Base-by-base conservation (phyloP, 1,140 invertebrate species). In the Bactericera cockerelli region DNA sequence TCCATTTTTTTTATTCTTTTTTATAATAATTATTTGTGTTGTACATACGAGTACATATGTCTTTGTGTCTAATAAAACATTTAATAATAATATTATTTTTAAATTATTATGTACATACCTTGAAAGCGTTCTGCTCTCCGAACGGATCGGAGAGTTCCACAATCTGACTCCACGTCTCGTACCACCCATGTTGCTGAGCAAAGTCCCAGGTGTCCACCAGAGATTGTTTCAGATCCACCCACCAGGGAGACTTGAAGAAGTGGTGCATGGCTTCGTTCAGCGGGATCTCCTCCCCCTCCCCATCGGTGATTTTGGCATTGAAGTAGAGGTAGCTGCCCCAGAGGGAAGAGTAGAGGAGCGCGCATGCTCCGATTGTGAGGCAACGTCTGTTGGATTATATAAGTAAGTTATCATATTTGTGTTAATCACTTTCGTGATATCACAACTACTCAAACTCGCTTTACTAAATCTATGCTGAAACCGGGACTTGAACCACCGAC, bases 111-210 rank as follows among this genome's bases (percentile, higher is more conserved):
- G 28, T 36, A 59, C 64, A 63, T 66, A 91, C 87, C 75, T 84
- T 89, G 63, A 87, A 88, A 8, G 93, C 89, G 72, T 94, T 91
- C 57, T 83, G 79, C 72, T 94, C 91, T 1, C 91, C 92, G 66
- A 85, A 79, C 3, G 89, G 87, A 76, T 97, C 93, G 10, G 83
- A 81, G 21, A 89, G 76, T 61, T 90, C 83, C 11, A 93, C 79
- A 10, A 96, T 78, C 69, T 93, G 84, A 64, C 83, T 81, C 86
- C 87, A 95, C 1, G 89, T 81, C 63, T 76, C 77, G 62, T 70
- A 69, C 79, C 86, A 93, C 33, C 91, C 92, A 69, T 93, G 81
- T 61, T 82, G 76, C 66, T 82, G 78, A 0, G 81, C 82, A 69
- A 83, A 87, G 19, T 76, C 73, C 72, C 83, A 90, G 0, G 87